A percentile compares a stretch with the other conserved stretches of the same genome.
These are phyloP conservation scores for Meloidogyne chitwoodi DNA, from an alignment of 1,140 invertebrate species.

Conservation along the genomic window DNA sequence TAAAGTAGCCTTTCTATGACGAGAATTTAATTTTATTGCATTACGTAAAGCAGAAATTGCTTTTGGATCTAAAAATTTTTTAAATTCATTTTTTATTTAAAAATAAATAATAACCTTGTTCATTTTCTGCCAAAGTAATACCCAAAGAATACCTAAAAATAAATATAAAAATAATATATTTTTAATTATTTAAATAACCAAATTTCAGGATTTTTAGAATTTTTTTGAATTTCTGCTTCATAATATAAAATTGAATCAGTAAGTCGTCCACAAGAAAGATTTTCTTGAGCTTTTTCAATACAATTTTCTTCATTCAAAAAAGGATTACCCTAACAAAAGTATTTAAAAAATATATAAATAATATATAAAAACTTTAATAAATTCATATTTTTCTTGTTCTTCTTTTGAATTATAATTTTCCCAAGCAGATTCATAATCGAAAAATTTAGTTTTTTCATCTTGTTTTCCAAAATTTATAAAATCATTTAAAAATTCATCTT, in stretches of 20 bases:
- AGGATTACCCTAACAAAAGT: conserved; percentile 23
- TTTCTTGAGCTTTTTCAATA: conserved; percentile 77
- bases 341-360: background rate
- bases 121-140: conserved; percentile 6
- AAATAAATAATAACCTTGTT: background rate
- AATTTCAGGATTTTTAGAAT: conserved; percentile 74
- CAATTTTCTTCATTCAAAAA: conserved; percentile 67
- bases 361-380: conserved; percentile 59
- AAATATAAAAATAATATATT: background rate
- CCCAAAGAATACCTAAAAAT: background rate
- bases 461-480: background rate
- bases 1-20: conserved; percentile 79
- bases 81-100: conserved; percentile 54
- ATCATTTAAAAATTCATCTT: conserved; percentile 16
- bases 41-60: conserved; percentile 82
- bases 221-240: conserved; percentile 85
- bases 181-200: background rate
- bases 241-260: conserved; percentile 91
- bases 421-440: conserved; percentile 70
- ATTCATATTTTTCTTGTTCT: conserved; percentile 71
- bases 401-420: conserved; percentile 68
- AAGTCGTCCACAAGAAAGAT: conserved; percentile 79
- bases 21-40: conserved; percentile 76
- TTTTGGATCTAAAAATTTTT: conserved; percentile 69
- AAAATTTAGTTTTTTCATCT: conserved; percentile 51